These are phyloP conservation scores for Heliconius himera DNA, from an alignment of 1,140 invertebrate species.

Conservation along the genomic window DNA sequence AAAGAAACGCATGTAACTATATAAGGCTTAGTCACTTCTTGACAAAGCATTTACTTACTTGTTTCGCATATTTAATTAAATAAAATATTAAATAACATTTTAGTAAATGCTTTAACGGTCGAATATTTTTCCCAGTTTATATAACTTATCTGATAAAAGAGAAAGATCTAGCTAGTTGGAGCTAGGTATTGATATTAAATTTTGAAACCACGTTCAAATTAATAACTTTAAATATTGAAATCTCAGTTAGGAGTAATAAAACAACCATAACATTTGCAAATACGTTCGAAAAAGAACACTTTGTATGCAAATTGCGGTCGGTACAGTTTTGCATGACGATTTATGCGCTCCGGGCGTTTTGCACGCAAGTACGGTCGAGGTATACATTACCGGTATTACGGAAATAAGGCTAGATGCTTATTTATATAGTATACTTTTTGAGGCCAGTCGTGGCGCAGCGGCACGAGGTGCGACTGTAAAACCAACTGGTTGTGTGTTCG, in stretches of 20 bases:
- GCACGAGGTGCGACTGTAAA: too few species aligned
- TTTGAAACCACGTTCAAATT: background rate
- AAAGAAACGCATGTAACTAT: too few species aligned
- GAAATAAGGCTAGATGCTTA: background rate
- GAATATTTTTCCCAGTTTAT: too few species aligned
- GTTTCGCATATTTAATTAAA: too few species aligned
- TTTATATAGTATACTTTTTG: background rate
- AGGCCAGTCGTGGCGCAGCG: too few species aligned
- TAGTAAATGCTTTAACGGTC: too few species aligned
- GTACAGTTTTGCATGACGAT: conserved; percentile 20
- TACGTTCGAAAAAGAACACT: conserved; percentile 21
- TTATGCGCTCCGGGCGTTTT: conserved; percentile 26
- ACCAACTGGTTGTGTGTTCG: too few species aligned
- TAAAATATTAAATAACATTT: too few species aligned
- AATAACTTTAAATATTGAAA: conserved; percentile 4
- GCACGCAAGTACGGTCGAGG: conserved; percentile 11
- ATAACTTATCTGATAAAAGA: too few species aligned
- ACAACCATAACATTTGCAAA: conserved; percentile 19
- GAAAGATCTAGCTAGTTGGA: background rate
- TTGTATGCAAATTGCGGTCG: conserved; percentile 31
- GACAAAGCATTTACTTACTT: too few species aligned
- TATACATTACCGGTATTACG: background rate
- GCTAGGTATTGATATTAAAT: background rate
- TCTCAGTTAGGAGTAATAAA: conserved; percentile 5
- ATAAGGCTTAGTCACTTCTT: too few species aligned